Evolutionary conservation across 2,113 vertebrate species (phyloP), one percentile per base, ranked within the genome.

Genomic region (Aviceda subcristata): DNA sequence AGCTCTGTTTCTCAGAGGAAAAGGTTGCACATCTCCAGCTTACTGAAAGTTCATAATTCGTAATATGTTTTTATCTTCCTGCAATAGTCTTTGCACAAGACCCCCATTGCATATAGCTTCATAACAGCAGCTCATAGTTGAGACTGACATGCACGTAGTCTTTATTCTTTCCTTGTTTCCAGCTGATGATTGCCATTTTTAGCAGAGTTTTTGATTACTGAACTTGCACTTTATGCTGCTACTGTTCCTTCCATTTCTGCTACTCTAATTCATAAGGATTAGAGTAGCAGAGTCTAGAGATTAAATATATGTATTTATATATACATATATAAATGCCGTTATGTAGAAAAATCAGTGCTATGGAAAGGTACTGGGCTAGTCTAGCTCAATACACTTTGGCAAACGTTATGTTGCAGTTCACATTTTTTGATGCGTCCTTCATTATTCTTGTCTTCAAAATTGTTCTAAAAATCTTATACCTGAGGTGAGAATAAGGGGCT

Each of bases 251-350:
- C 60, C 3, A 29, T 64, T 74, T 85, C 23, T 87, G 15, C 20
- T 76, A 8, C 36, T 84, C 6, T 36, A 41, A 16, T 51, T 78
- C 8, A 11, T 55, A 51, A 51, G 38, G 48, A 41, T 64, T 59
- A 78, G 19, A 67, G 51, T 30, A 45, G 21, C 32, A 13, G 51
- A 63, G 9, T 71, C 27, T 71, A 36, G 75, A 68, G 32, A 38
- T 39, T 50, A 48, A 15, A 23, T 55, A 11, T 16, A 6, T 2
- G 0, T 15, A 5, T 8, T n/a, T n/a, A n/a, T n/a, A n/a, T n/a
- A n/a, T n/a, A n/a, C n/a, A n/a, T n/a, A n/a, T n/a, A n/a, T n/a
- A n/a, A n/a, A n/a, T 85, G 21, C 17, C 7, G 7, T 45, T 59
- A 6, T 39, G 26, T 46, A 34, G 55, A 64, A 83, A 56, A 91